phyloP scores from a whole-genome alignment of 1,140 invertebrate genomes.

The Drosophila santomea region DNA sequence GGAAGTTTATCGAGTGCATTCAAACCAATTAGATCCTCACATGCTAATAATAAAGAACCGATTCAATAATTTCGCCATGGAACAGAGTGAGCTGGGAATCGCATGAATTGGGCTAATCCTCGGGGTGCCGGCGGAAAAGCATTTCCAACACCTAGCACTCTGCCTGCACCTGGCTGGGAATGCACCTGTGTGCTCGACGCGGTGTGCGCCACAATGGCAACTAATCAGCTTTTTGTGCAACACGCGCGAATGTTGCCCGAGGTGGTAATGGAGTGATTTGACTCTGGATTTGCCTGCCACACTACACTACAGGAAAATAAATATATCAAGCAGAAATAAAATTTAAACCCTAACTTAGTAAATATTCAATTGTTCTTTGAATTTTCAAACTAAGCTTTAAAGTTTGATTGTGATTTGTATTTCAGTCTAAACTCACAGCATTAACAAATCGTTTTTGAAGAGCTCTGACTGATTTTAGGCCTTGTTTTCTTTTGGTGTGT shows the following conservation, averaged over 20 bases:
- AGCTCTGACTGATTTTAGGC: background rate
- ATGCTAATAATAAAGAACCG: conserved; percentile 30
- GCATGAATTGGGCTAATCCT: conserved; percentile 24
- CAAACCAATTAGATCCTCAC: conserved; percentile 21
- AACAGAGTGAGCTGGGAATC: conserved; percentile 24
- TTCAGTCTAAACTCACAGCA: too few relatives aligned
- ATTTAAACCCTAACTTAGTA: too few relatives aligned
- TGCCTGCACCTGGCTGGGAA: conserved; percentile 3
- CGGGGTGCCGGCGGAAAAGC: conserved; percentile 14
- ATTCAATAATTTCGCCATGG: conserved; percentile 16
- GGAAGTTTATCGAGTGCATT: conserved; percentile 35
- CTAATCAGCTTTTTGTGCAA: conserved; percentile 75
- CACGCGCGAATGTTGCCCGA: conserved; percentile 40
- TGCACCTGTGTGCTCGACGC: conserved; percentile 12
- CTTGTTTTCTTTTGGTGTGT: conserved; percentile 5
- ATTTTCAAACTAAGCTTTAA: background rate
- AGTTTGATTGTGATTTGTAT: too few relatives aligned
- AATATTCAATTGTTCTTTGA: background rate
- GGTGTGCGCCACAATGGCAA: conserved; percentile 49
- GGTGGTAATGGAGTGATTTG: conserved; percentile 72
- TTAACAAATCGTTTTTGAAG: background rate
- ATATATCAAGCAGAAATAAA: too few relatives aligned
- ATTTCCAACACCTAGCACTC: conserved; percentile 23
- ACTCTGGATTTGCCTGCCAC: conserved; percentile 32
- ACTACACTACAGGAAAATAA: conserved; percentile 1